Evolutionary conservation across 2,113 vertebrate genomes (phyloP).

Genomic region (Thunnus maccoyii): DNA sequence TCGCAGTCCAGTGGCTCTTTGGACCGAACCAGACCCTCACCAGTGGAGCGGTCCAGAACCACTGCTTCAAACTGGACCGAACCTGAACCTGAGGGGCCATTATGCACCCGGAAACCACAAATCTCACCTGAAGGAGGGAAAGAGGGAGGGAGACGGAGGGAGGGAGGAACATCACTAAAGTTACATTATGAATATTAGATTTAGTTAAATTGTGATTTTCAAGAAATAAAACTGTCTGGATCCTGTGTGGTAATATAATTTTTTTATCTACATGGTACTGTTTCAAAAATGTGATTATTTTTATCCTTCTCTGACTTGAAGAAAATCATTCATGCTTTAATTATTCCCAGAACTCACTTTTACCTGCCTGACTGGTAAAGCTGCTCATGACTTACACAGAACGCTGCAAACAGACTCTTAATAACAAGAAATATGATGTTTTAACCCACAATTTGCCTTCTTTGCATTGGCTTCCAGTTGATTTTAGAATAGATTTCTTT

Average conservation of each 20-base stretch:
- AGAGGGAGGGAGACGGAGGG: not conserved
- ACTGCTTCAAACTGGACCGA: constrained; percentile 96
- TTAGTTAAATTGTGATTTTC: not conserved
- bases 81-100: constrained; percentile 86
- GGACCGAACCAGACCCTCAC: constrained; percentile 95
- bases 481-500: not conserved
- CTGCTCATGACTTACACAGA: not conserved
- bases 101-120: constrained; percentile 96
- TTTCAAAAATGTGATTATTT: not conserved
- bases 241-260: not conserved
- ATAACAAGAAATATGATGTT: too few relatives aligned
- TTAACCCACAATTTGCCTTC: not conserved
- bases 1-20: constrained; percentile 98
- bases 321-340: not conserved
- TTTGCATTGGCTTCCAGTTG: not conserved
- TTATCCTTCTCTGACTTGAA: not conserved
- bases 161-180: not conserved
- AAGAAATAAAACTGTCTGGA: not conserved
- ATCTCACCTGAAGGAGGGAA: constrained; percentile 89
- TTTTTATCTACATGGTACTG: not conserved
- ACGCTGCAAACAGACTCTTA: not conserved
- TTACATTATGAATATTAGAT: not conserved
- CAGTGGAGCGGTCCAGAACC: constrained; percentile 96
- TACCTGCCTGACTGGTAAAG: not conserved
- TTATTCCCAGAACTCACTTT: not conserved